Conservation (phyloP, 2,888 invertebrate genomes). For the Tetragonisca angustula region DNA sequence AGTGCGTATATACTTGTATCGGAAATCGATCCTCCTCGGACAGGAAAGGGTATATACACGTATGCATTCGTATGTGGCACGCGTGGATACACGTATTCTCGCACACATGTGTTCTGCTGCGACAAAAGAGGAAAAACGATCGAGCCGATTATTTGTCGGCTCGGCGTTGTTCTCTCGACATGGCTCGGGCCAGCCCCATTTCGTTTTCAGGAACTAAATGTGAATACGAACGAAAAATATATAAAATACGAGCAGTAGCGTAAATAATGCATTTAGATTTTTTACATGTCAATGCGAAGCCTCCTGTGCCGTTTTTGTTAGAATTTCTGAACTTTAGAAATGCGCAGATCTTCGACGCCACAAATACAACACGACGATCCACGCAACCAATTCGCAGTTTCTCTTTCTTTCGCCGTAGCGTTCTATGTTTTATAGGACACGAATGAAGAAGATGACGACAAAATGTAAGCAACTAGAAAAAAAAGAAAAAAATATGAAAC, state of each 20-base stretch:
- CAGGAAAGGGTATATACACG: conserved; percentile 23
- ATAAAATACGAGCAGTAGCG: conserved; percentile 59
- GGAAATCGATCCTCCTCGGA: conserved; percentile 26
- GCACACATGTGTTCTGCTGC: conserved; percentile 2
- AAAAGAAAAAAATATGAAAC: conserved; percentile 1
- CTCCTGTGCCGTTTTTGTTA: conserved; percentile 70
- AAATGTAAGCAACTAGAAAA: conserved; percentile 2
- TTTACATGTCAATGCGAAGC: conserved; percentile 77
- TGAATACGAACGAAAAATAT: conserved; percentile 43
- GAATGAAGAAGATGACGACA: conserved; percentile 20
- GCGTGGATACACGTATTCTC: background rate
- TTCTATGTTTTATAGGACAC: conserved; percentile 41
- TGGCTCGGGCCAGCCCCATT: conserved; percentile 14
- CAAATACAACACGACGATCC: conserved; percentile 17
- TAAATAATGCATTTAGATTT: conserved; percentile 79
- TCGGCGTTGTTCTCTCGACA: conserved; percentile 12
- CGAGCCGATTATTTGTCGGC: background rate
- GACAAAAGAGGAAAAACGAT: background rate
- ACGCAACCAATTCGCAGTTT: conserved; percentile 24
- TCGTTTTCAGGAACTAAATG: conserved; percentile 29
- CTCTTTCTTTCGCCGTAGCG: conserved; percentile 53
- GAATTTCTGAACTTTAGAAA: conserved; percentile 50
- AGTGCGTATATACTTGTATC: conserved; percentile 11
- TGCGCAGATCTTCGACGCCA: conserved; percentile 39
- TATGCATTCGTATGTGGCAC: too few relatives aligned